Conservation (phyloP, 2,797 vertebrate genomes). For the Iguana delicatissima region DNA sequence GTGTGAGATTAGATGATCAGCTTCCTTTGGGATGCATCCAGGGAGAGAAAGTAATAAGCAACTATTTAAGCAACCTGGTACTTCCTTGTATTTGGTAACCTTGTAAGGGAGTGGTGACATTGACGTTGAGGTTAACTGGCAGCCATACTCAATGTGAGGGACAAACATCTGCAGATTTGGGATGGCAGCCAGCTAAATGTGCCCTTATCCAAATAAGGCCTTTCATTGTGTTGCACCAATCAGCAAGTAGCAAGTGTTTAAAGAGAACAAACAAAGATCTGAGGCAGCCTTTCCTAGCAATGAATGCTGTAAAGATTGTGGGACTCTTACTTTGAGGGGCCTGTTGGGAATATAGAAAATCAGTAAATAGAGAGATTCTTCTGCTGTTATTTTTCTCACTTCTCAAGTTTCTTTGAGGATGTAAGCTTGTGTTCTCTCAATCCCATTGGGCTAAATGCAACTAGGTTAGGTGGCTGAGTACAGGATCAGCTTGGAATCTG, state of each 20-base stretch:
- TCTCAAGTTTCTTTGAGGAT: not conserved
- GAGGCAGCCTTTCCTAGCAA: not conserved
- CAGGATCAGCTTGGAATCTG: not conserved
- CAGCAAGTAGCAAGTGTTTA: not conserved
- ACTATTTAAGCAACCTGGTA: not conserved
- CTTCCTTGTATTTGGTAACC: not conserved
- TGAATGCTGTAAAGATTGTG: not conserved
- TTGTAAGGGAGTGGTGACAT: not conserved
- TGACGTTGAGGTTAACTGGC: not conserved
- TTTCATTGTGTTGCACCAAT: not conserved
- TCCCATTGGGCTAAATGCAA: not conserved
- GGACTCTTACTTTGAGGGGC: not conserved
- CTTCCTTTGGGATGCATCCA: not conserved
- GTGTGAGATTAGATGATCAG: not conserved
- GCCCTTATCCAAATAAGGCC: not conserved
- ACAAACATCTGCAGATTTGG: slow-evolving; percentile 5
- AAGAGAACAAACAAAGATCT: not conserved
- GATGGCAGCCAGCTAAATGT: not conserved
- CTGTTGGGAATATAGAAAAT: not conserved
- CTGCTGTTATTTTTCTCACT: not conserved
- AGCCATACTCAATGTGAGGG: not conserved
- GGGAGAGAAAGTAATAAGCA: not conserved
- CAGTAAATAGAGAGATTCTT: not conserved
- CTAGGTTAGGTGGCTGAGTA: not conserved
- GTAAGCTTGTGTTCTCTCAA: not conserved